Percentiles rank a stretch among this genome's conserved stretches.
Evolutionary conservation across 2,888 invertebrate genomes (phyloP).

Genomic region (Tetragonisca angustula): DNA sequence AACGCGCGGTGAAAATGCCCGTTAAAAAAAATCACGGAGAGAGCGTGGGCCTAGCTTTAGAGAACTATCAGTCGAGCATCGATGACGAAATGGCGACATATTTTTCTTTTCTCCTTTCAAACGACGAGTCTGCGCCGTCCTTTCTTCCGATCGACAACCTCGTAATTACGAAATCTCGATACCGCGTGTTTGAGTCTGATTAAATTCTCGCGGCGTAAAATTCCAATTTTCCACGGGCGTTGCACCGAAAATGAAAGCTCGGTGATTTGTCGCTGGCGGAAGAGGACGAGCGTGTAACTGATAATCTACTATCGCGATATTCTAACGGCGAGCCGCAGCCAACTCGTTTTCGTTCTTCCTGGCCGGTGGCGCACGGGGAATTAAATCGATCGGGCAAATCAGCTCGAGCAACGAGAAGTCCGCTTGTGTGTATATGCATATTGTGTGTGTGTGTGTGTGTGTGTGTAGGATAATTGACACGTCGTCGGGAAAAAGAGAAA

Average conservation of each 20-base stretch:
- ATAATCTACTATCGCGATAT: constrained; percentile 4
- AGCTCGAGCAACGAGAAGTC: constrained; percentile 56
- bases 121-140: not conserved
- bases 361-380: constrained; percentile 23
- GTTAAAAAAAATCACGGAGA: constrained; percentile 23
- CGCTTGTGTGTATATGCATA: not conserved
- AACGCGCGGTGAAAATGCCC: constrained; percentile 37
- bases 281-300: not conserved
- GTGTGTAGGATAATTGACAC: constrained; percentile 58
- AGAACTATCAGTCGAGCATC: constrained; percentile 10
- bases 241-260: not conserved
- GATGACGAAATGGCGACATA: constrained; percentile 23
- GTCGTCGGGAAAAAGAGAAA: constrained; percentile 50
- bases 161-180: constrained; percentile 16
- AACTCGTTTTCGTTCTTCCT: constrained; percentile 18
- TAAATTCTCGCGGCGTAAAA: not conserved
- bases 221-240: not conserved
- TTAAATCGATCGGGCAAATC: constrained; percentile 60
- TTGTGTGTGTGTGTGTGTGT: too few species aligned
- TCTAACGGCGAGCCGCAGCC: not conserved
- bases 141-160: not conserved
- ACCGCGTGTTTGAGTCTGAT: not conserved
- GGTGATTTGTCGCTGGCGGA: not conserved
- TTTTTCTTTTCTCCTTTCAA: constrained; percentile 27
- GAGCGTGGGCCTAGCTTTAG: constrained; percentile 3